Evolutionary conservation across 2,113 vertebrate genomes (phyloP), one percentile per base, ranked within the genome.

Genomic region (Trinectes maculatus): DNA sequence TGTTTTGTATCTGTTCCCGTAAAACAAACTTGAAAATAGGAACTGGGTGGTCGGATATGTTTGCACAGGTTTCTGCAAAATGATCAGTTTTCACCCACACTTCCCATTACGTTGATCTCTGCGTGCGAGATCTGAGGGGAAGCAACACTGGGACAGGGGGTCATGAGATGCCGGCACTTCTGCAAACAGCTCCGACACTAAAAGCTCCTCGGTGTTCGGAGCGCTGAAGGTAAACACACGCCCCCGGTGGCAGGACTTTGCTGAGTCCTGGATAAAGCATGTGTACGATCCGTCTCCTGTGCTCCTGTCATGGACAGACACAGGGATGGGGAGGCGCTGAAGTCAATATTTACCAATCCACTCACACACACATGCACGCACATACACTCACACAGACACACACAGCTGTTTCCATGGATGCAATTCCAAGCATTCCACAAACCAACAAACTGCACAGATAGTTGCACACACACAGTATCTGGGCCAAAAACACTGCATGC

Each of bases 311-410:
- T 44, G 10, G 51, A 60, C 66, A 57, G 70, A 85, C 74, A 82
- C 72, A 19, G 43, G 22, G 66, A 69, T 67, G 71, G 80, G 82
- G 87, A 89, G 80, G 71, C 15, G 63, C 55, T 73, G 69, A 63
- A 91, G 91, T 92, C 90, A 92, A 91, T 93, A 92, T 93, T 93
- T 92, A 91, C 89, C 62, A 25, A 77, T 46, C n/a, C 71, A 33
- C 74, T 74, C 61, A 70, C 56, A 62, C 64, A 46, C 56, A 61
- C 22, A 73, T 40, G 73, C 39, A 56, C 65, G 42, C 53, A 36
- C 22, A 48, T 33, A 49, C 49, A 70, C 64, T 77, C 57, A 69
- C 54, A 59, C 24, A 55, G 13, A 48, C 44, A 51, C 16, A 33
- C 18, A 52, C 29, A 25, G 42, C 31, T 19, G 83, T 91, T 88